Evolutionary conservation across 2,113 vertebrate species (phyloP).

Genomic region (Xiphophorus hellerii): DNA sequence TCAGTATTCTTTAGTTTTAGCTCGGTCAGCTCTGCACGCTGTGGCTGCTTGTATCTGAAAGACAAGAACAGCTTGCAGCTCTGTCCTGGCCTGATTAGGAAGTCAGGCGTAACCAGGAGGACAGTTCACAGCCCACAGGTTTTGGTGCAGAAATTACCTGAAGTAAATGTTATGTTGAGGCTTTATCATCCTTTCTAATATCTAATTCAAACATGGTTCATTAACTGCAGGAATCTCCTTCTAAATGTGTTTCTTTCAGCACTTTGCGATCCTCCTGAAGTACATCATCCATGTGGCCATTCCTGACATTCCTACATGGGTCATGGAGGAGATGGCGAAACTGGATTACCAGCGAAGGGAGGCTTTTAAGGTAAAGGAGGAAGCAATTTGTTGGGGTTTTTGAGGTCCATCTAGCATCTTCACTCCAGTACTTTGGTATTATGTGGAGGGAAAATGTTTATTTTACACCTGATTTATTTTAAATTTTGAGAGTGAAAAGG

Average conservation of each 20-base stretch:
- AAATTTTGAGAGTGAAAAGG: background rate
- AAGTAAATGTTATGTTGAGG: background rate
- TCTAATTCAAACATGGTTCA: background rate
- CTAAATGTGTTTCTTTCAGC: conserved; percentile 74
- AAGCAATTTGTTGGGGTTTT: background rate
- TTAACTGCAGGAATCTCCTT: background rate
- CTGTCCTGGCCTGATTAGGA: conserved; percentile 62
- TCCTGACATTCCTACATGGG: conserved; percentile 93
- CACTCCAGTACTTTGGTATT: background rate
- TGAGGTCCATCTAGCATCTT: background rate
- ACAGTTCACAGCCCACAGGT: conserved; percentile 36
- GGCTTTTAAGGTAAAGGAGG: conserved; percentile 89
- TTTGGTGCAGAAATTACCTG: conserved; percentile 25
- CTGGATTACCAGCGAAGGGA: conserved; percentile 94
- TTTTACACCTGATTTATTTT: background rate
- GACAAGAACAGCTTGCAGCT: conserved; percentile 61
- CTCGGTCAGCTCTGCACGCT: conserved; percentile 18
- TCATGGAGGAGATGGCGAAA: conserved; percentile 95
- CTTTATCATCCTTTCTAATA: background rate
- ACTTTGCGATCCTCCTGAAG: conserved; percentile 92
- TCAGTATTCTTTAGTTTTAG: conserved; percentile 19
- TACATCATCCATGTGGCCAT: conserved; percentile 94
- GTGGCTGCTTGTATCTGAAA: conserved; percentile 42
- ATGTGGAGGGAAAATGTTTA: background rate
- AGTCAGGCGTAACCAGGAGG: conserved; percentile 35